Percentiles rank a stretch among this genome's conserved stretches.
These are phyloP conservation scores for Mylabris phalerata DNA, from an alignment of 1,140 invertebrate genomes.

Conservation along the genomic window DNA sequence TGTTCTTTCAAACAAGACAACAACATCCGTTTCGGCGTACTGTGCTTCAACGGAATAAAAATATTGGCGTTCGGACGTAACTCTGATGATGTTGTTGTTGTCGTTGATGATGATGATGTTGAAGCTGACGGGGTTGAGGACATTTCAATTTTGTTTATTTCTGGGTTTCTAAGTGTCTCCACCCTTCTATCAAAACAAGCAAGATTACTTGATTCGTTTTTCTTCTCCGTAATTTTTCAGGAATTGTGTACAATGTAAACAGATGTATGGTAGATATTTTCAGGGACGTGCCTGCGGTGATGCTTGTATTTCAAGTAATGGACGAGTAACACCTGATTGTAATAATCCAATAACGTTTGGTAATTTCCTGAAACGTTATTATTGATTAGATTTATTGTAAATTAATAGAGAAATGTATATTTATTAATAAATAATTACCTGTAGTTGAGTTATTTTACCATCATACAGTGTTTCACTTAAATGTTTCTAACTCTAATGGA, in stretches of 20 bases:
- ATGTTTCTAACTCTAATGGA: no score
- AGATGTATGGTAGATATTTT: slow-evolving; percentile 37
- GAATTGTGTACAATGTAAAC: slow-evolving; percentile 37
- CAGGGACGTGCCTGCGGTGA: slow-evolving; percentile 34
- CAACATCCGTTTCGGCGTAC: no score
- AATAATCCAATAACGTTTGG: slow-evolving; percentile 34
- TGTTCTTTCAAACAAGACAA: no score
- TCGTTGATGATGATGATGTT: no score
- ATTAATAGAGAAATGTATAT: no score
- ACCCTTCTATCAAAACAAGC: no score
- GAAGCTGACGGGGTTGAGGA: no score
- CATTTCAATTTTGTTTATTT: background rate
- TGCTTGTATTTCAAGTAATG: slow-evolving; percentile 32
- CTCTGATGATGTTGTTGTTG: background rate
- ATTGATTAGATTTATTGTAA: slow-evolving; percentile 3
- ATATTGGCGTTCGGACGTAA: background rate
- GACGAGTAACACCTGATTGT: slow-evolving; percentile 28
- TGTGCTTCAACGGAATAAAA: background rate
- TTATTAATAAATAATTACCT: no score
- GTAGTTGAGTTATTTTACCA: no score
- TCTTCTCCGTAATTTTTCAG: slow-evolving; percentile 17
- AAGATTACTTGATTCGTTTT: background rate
- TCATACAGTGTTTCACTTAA: no score
- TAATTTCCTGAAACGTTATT: slow-evolving; percentile 32
- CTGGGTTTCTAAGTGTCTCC: background rate